Percentiles rank a stretch among this genome's conserved stretches.
Evolutionary conservation across 2,797 vertebrate genomes (phyloP).

Genomic region (Urosaurus nigricauda): DNA sequence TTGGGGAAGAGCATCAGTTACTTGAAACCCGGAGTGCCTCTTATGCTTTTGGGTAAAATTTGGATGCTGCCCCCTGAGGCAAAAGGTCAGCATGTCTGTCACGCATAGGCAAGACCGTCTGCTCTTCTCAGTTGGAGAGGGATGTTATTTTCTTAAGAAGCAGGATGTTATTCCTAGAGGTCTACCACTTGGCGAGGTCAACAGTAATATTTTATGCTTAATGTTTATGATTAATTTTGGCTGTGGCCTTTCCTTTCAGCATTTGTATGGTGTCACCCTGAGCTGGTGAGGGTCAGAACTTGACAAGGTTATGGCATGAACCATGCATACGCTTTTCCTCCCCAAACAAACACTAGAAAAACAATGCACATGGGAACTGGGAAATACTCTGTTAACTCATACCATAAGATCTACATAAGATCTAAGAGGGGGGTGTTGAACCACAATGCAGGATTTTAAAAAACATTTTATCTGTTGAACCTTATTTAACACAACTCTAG

Average conservation of each 20-base stretch:
- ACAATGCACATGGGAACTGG: constrained; percentile 68
- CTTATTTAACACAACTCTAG: constrained; percentile 49
- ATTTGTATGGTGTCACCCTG: constrained; percentile 69
- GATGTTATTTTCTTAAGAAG: constrained; percentile 78
- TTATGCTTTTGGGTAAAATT: constrained; percentile 62
- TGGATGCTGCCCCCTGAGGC: constrained; percentile 72
- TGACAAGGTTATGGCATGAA: constrained; percentile 76
- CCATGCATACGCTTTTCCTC: constrained; percentile 58
- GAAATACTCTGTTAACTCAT: constrained; percentile 69
- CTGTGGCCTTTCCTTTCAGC: constrained; percentile 74
- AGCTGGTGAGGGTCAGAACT: constrained; percentile 61
- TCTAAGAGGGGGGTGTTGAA: constrained; percentile 31
- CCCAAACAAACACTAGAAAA: constrained; percentile 69
- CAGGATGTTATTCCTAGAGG: constrained; percentile 79
- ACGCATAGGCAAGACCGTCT: constrained; percentile 60
- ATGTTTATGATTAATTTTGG: constrained; percentile 76
- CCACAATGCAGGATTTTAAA: constrained; percentile 40
- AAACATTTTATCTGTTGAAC: constrained; percentile 40
- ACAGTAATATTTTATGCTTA: constrained; percentile 75
- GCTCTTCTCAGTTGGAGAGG: constrained; percentile 68
- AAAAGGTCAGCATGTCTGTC: constrained; percentile 66
- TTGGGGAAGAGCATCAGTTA: constrained; percentile 26
- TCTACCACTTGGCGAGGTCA: constrained; percentile 72
- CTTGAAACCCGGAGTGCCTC: constrained; percentile 50
- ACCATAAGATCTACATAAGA: constrained; percentile 65